phyloP scores from a whole-genome alignment of 2,797 vertebrate genomes.

The Monodelphis domestica region DNA sequence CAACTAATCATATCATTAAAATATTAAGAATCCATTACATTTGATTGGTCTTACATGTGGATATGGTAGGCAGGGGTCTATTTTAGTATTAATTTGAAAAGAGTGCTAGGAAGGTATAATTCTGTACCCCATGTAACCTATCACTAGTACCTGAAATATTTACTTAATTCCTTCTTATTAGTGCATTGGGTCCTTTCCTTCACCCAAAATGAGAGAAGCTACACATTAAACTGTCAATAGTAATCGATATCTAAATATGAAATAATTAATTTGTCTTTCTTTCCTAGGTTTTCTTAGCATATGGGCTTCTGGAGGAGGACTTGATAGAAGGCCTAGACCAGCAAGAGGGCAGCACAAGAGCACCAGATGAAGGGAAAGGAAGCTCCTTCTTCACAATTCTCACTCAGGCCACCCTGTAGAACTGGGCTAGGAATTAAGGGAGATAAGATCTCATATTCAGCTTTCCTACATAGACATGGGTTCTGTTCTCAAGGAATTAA shows the following conservation, averaged over 20 bases:
- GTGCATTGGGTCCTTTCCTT: neutral
- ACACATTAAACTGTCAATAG: neutral
- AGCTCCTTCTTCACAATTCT: conserved; percentile 1
- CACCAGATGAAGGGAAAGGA: neutral
- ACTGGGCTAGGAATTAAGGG: neutral
- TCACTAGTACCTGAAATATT: conserved; percentile 7
- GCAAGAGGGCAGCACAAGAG: neutral
- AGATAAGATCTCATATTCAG: neutral
- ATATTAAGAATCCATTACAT: neutral
- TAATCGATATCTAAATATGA: neutral
- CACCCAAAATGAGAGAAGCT: neutral
- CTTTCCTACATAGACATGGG: neutral
- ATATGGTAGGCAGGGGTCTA: neutral
- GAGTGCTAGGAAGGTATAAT: neutral
- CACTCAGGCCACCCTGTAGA: neutral
- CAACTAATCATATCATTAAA: conserved; percentile 22
- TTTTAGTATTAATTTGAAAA: conserved; percentile 18
- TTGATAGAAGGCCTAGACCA: neutral
- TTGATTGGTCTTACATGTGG: neutral
- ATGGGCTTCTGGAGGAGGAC: neutral
- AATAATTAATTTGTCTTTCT: neutral
- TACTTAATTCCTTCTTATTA: neutral
- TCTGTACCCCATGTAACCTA: neutral
- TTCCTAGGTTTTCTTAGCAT: neutral
- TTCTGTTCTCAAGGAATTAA: conserved; percentile 3